Evolutionary conservation across 2,888 invertebrate genomes (phyloP), one percentile per base, ranked within the genome.

Genomic region (Halictus quadricinctus): DNA sequence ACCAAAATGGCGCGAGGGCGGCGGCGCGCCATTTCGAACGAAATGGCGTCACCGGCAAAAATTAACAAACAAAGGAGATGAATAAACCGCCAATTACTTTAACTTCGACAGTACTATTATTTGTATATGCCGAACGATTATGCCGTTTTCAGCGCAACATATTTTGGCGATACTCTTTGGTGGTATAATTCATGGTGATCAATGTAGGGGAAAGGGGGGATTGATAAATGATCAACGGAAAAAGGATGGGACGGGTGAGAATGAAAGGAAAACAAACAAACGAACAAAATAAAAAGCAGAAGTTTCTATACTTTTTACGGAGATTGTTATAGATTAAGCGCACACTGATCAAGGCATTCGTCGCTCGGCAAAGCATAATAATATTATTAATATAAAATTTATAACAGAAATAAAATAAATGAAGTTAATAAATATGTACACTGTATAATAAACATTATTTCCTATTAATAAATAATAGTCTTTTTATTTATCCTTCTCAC

Each of bases 391-490:
- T 94, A 94, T 94, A 94, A 94, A 94, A 94, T 94, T 94, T 94
- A 94, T 94, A 94, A 94, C 94, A 94, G 93, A 94, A 94, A 94
- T 94, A 94, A 94, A 94, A 94, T 94, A 93, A 94, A 94, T 94
- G 94, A 94, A 94, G 94, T 94, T 94, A 94, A 94, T 94, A 94
- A 94, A 94, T 94, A 94, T 94, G 94, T 94, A 94, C 94, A 94
- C 94, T 94, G 94, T 94, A 94, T 94, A 94, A 94, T 94, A 94
- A 94, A 94, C 94, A 94, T 94, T 94, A 94, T 94, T 94, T 94
- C 94, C 94, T 94, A 94, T 94, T 94, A 94, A 94, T 93, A 94
- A 94, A 92, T 89, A n/a, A 66, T 29, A 80, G 66, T 25, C 75
- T 87, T 46, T 87, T 90, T 85, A 88, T 86, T 87, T 43, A 76